Base-by-base conservation (phyloP, 37 sponge, comb jelly and placozoan genomes). In the Chondrilla cf. caribensis region DNA sequence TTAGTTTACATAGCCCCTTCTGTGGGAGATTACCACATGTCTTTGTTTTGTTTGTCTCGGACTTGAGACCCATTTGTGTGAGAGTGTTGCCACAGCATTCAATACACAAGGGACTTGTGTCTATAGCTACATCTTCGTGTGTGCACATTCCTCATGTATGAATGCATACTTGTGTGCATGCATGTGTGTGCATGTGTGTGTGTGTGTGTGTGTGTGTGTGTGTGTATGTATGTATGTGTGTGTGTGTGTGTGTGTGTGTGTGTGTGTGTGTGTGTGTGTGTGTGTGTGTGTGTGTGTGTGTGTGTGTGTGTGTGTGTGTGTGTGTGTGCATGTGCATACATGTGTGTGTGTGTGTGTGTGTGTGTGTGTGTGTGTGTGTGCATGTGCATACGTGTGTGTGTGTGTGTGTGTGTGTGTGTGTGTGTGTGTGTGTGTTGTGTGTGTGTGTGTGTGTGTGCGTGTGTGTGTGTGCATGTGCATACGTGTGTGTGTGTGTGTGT, bases 391-490 rank as follows among this genome's bases (percentile, higher is more conserved):
- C 19, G 73, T 33, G 38, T 33, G 42, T 71, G 73, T 29, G 38
- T 29, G 38, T 39, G 42, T 71, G 73, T 71, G 73, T 39, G 38
- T 71, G 73, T 71, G 73, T 17, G 11, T 71, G 73, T 78, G 79
- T 71, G 19, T 39, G 73, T 71, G 42, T 72, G 59, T 43, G 28
- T 42, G 72, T 70, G 58, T 47, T 6, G 6, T 47, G 51, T 22
- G 83, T 40, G 54, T 67, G 44, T 67, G 47, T 62, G 43, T 67
- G 47, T 37, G 44, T 54, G 57, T 22, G 29, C 73, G 84, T 57
- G 77, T 58, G 77, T 84, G 84, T 84, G 77, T 84, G 84, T 73
- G 77, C 75, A 77, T 58, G 77, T 75, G 77, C 60, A 37, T 75
- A 62, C 44, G 78, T 54, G 7, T 71, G 73, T 22, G 5, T 71